Conservation (phyloP, 2,888 invertebrate genomes). For the Troglohyphantes excavatus region DNA sequence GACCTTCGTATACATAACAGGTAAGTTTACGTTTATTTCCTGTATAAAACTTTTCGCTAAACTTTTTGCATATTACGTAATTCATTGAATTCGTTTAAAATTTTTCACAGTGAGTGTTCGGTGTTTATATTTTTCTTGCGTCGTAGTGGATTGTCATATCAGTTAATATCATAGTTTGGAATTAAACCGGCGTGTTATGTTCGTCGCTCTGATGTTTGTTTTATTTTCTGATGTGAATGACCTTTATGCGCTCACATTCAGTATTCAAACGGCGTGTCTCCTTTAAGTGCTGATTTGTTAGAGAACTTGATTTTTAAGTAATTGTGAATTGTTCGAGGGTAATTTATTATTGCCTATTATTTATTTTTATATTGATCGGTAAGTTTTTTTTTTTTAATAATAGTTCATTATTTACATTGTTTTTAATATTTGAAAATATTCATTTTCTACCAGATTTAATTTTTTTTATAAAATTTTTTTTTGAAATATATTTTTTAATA, state of each 20-base stretch:
- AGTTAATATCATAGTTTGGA: background rate
- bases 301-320: background rate
- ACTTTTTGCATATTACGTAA: background rate
- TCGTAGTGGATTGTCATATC: background rate
- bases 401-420: no score
- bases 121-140: background rate
- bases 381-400: no score
- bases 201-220: slow-evolving; percentile 50
- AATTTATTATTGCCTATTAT: no score
- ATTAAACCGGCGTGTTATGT: slow-evolving; percentile 59
- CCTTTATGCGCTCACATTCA: slow-evolving; percentile 45
- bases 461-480: no score
- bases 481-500: no score
- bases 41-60: slow-evolving; percentile 5
- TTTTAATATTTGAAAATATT: no score
- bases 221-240: slow-evolving; percentile 71
- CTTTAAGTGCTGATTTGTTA: background rate
- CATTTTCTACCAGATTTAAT: no score
- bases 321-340: no score
- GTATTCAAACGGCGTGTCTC: slow-evolving; percentile 28
- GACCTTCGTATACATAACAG: slow-evolving; percentile 34
- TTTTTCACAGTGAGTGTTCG: background rate
- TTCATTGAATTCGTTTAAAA: background rate
- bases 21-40: slow-evolving; percentile 71
- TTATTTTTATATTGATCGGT: no score